Evolutionary conservation across 2,113 vertebrate genomes (phyloP).

Genomic region (Formicarius rufipectus): DNA sequence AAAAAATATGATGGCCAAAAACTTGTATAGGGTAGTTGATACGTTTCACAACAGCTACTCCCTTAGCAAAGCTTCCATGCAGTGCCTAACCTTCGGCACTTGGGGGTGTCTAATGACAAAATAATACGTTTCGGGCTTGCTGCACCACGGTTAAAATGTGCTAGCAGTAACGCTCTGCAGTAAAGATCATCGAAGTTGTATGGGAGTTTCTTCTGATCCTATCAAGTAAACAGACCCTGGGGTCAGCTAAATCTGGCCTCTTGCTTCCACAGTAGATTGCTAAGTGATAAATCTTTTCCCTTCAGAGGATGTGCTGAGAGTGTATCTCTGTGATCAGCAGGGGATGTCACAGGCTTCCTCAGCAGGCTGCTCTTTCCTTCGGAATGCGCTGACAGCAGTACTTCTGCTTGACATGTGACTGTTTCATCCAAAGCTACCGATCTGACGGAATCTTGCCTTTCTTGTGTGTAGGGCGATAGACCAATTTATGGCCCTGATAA

Average conservation of each 20-base stretch:
- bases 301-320: not conserved
- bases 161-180: not conserved
- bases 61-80: not conserved
- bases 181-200: fast-evolving
- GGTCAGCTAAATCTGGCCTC: not conserved
- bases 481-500: too few species aligned
- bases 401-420: not conserved
- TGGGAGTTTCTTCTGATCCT: not conserved
- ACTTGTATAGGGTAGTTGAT: too few species aligned
- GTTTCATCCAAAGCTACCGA: not conserved
- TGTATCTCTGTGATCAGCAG: not conserved
- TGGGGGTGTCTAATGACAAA: not conserved
- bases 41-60: fast-evolving
- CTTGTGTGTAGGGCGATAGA: too few species aligned
- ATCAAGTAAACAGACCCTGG: not conserved
- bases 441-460: not conserved
- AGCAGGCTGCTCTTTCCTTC: not conserved
- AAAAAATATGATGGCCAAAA: not conserved
- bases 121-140: fast-evolving
- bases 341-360: not conserved
- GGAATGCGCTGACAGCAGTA: not conserved
- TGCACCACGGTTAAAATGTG: fast-evolving
- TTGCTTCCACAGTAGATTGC: not conserved
- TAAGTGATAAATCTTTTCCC: not conserved
- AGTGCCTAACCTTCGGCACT: not conserved